phyloP scores from a whole-genome alignment of 2,888 invertebrate genomes.

The Diaprepes abbreviatus region DNA sequence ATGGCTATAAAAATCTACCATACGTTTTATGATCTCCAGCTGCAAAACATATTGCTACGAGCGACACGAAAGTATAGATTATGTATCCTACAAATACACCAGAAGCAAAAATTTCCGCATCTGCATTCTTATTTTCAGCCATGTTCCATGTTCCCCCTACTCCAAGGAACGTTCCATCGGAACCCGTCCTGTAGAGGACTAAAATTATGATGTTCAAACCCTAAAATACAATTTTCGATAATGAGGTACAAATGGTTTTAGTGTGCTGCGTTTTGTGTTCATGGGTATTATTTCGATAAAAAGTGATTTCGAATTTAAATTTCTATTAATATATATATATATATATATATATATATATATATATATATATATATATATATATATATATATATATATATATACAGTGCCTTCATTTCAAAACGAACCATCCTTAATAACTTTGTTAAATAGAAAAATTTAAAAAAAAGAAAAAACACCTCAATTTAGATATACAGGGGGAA shows the following conservation, averaged over 20 bases:
- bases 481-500: too few relatives aligned
- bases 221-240: slow-evolving; percentile 68
- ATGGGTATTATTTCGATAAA: not conserved
- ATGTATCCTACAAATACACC: slow-evolving; percentile 90
- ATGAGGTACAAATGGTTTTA: too few relatives aligned
- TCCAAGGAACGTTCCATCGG: slow-evolving; percentile 86
- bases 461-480: too few relatives aligned
- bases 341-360: too few relatives aligned
- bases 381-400: too few relatives aligned
- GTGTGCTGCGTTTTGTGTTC: not conserved
- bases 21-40: slow-evolving; percentile 83
- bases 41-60: slow-evolving; percentile 83
- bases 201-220: slow-evolving; percentile 85
- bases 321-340: too few relatives aligned
- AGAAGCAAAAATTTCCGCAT: slow-evolving; percentile 89
- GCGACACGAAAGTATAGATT: slow-evolving; percentile 84
- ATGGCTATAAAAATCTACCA: slow-evolving; percentile 43
- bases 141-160: slow-evolving; percentile 93
- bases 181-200: slow-evolving; percentile 86
- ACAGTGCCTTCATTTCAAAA: too few relatives aligned
- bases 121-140: slow-evolving; percentile 89
- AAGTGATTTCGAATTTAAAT: too few relatives aligned
- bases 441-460: too few relatives aligned
- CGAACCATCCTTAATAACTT: too few relatives aligned
- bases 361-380: too few relatives aligned